Percentiles rank a stretch among this genome's conserved stretches.
phyloP scores from a whole-genome alignment of 2,113 vertebrate genomes.

The Phylloscopus trochiloides region DNA sequence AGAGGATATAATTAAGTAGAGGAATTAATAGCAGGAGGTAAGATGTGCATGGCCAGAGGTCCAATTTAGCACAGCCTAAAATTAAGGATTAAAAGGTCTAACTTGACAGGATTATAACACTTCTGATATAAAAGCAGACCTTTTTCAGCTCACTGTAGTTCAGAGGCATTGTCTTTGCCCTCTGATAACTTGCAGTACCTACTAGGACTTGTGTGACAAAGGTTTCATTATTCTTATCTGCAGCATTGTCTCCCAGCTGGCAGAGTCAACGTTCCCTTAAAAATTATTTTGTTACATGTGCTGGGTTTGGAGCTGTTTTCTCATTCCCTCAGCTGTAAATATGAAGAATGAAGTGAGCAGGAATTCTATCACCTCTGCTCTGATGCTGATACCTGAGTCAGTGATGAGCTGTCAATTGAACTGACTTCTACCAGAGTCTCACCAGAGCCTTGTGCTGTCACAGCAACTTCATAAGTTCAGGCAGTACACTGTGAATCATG shows the following conservation, averaged over 20 bases:
- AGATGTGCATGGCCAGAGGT: neutral
- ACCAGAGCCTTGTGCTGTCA: neutral
- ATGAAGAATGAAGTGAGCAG: neutral
- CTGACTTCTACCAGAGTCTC: neutral
- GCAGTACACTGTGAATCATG: neutral
- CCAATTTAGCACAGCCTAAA: neutral
- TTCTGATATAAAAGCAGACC: neutral
- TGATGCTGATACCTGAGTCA: neutral
- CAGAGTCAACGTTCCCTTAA: neutral
- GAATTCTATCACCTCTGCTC: neutral
- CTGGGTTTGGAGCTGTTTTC: neutral
- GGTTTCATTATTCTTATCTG: neutral
- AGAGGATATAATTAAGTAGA: neutral
- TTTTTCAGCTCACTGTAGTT: neutral
- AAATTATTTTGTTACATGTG: neutral
- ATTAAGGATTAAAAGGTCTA: neutral
- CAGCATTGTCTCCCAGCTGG: neutral
- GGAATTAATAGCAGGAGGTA: neutral
- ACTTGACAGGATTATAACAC: neutral
- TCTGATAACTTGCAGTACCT: neutral
- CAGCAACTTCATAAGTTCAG: neutral
- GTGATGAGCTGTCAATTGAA: neutral
- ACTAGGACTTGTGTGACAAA: neutral
- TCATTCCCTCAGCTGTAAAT: neutral
- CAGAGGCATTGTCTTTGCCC: neutral